Conservation (phyloP, 2,797 vertebrate species). For the Rhodeus uyekii region DNA sequence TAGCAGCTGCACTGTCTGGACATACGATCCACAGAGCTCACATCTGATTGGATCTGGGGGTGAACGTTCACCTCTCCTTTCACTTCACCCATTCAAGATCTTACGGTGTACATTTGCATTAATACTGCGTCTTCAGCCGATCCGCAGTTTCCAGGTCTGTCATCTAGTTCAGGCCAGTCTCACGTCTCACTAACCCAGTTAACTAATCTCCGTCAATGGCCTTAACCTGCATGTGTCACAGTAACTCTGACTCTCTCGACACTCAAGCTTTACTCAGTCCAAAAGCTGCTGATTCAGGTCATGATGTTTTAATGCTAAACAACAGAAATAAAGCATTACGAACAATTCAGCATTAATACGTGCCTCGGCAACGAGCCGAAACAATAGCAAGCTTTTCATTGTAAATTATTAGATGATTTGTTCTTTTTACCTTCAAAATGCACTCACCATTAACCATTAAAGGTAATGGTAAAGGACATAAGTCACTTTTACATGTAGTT, state of each 20-base stretch:
- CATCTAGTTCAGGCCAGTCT: conserved; percentile 24
- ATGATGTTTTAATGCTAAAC: neutral
- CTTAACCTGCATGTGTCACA: neutral
- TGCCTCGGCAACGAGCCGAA: no score
- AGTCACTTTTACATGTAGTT: no score
- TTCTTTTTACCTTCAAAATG: no score
- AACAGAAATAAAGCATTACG: neutral
- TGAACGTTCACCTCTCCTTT: neutral
- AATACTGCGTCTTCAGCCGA: neutral
- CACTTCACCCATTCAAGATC: no score
- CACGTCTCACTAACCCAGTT: conserved; percentile 51
- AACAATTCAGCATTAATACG: no score
- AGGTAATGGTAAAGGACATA: no score
- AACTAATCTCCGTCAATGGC: conserved; percentile 46
- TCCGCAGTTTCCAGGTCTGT: neutral
- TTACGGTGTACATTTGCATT: neutral
- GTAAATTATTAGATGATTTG: no score
- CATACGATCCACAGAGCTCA: neutral
- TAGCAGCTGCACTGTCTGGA: no score
- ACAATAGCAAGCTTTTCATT: neutral
- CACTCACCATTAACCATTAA: no score
- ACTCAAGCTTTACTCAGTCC: neutral
- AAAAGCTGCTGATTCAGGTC: no score
- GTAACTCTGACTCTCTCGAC: neutral
- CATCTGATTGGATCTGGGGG: neutral